Evolutionary conservation across 2,888 invertebrate genomes (phyloP), one percentile per base, ranked within the genome.

Genomic region (Polia nebulosa): DNA sequence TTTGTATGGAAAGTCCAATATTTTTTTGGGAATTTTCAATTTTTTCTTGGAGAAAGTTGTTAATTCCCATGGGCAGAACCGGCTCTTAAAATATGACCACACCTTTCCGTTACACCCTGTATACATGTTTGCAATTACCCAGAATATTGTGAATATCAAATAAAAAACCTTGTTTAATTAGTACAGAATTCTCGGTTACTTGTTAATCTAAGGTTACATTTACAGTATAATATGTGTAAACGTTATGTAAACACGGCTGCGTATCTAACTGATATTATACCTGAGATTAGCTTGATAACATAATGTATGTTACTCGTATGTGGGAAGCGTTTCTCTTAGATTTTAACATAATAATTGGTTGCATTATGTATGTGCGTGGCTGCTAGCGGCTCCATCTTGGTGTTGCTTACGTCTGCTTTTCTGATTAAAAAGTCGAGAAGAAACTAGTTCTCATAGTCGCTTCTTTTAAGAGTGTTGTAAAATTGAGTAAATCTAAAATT

Each of bases 301-400:
- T 61, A 64, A 76, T 76, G 62, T 63, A 64, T 58, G 58, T 59
- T 49, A 41, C 49, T 65, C 39, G 60, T 39, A 61, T 60, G 51
- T 76, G 32, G 62, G 59, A 60, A 61, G 63, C 57, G 45, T 58
- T 36, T 52, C 60, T 64, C 78, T 72, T 64, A 61, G 80, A 80
- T 69, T 68, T 76, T 77, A 77, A 61, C 80, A 76, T 77, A 69
- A 44, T 79, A 79, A 75, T 79, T 75, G 76, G 53, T 64, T 79
- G 63, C 68, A 68, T 76, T 79, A 74, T 74, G 45, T 68, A 68
- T 61, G 61, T 62, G 34, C 34, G 47, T 49, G 32, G 44, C 36
- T 47, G 47, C 60, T 27, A 15, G 45, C 49, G 27, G 51, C 49
- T 71, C 49, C 41, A 45, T 58, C 41, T 47, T 44, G 41, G n/a